Percentiles rank a stretch among this genome's conserved stretches.
Conservation (phyloP, 2,888 invertebrate species). For the Argynnis bischoffii region DNA sequence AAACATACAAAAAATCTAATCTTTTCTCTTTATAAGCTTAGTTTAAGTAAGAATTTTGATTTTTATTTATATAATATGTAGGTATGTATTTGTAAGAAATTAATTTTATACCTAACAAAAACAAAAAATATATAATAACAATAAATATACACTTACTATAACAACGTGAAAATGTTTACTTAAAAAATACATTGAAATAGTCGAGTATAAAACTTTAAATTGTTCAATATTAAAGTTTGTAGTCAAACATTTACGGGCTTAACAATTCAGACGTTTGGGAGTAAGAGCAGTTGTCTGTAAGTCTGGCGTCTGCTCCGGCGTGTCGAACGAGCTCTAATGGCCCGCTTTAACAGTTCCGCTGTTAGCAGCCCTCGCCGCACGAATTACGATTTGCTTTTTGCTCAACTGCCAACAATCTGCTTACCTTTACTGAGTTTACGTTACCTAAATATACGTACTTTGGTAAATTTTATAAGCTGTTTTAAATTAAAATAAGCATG, state of each 20-base stretch:
- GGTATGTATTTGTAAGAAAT: not conserved
- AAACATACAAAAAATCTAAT: too few species aligned
- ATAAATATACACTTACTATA: slow-evolving; percentile 14
- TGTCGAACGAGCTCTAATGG: slow-evolving; percentile 70
- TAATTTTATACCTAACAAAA: not conserved
- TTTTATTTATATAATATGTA: too few species aligned
- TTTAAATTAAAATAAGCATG: too few species aligned
- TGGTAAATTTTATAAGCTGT: not conserved
- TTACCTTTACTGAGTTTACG: slow-evolving; percentile 8
- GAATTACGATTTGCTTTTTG: slow-evolving; percentile 68
- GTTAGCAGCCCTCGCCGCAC: slow-evolving; percentile 63
- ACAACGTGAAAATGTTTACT: slow-evolving; percentile 30
- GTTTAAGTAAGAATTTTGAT: too few species aligned
- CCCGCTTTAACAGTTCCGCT: slow-evolving; percentile 61
- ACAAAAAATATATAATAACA: not conserved
- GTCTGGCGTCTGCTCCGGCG: slow-evolving; percentile 47
- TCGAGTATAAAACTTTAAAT: slow-evolving; percentile 33
- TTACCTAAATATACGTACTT: slow-evolving; percentile 16
- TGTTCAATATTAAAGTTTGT: slow-evolving; percentile 36
- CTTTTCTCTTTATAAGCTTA: too few species aligned
- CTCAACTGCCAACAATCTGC: slow-evolving; percentile 56
- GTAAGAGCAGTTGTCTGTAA: slow-evolving; percentile 33
- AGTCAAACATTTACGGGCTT: slow-evolving; percentile 39
- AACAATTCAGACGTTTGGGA: slow-evolving; percentile 40
- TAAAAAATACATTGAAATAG: slow-evolving; percentile 22